phyloP scores from a whole-genome alignment of 2,797 vertebrate genomes.

The Liparis tanakae region DNA sequence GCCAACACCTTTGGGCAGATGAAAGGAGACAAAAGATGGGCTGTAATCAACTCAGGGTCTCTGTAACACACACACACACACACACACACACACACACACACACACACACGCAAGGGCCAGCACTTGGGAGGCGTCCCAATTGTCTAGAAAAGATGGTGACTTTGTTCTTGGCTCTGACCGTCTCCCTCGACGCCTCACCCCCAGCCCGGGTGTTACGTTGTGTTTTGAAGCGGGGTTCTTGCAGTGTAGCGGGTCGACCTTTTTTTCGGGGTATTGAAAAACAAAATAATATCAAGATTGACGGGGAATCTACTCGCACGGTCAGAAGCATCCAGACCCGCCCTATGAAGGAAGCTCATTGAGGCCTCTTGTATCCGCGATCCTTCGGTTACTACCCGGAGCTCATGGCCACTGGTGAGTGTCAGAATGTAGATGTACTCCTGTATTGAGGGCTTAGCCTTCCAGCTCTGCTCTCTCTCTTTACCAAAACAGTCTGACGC shows the following conservation, averaged over 20 bases:
- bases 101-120: constrained; percentile 14
- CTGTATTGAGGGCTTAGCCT: too few species aligned
- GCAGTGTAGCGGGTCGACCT: background rate
- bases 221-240: background rate
- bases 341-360: background rate
- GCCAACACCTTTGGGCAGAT: constrained; percentile 51
- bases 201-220: background rate
- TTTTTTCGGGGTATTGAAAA: background rate
- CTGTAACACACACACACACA: constrained; percentile 20
- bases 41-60: constrained; percentile 54
- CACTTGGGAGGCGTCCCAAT: constrained; percentile 31
- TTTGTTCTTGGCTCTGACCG: constrained; percentile 28
- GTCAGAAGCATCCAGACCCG: background rate
- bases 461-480: too few species aligned
- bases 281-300: background rate
- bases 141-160: constrained; percentile 4
- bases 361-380: too few species aligned
- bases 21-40: constrained; percentile 53
- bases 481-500: too few species aligned
- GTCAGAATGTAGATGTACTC: background rate
- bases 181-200: constrained; percentile 16
- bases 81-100: constrained; percentile 25
- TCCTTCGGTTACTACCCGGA: background rate
- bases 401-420: background rate
- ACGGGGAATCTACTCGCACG: background rate